Percentiles rank a stretch among this genome's conserved stretches.
phyloP scores from a whole-genome alignment of 2,113 vertebrate species.

The Bos indicus region DNA sequence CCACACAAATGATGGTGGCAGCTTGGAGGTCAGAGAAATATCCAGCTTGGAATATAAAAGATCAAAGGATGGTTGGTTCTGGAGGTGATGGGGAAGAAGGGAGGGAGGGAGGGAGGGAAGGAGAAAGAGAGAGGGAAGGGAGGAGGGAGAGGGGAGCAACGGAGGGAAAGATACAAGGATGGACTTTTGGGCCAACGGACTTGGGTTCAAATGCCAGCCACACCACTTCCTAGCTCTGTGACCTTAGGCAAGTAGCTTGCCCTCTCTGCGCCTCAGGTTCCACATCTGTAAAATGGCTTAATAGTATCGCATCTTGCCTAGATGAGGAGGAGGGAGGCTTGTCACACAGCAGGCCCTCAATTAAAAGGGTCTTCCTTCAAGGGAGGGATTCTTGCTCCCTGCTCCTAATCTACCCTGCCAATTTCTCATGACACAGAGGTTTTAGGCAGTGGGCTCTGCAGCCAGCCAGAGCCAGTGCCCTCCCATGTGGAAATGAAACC shows the following conservation, averaged over 20 bases:
- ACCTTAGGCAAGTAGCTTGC: background rate
- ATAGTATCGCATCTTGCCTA: rapidly evolving
- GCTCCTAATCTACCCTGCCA: background rate
- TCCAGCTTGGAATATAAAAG: background rate
- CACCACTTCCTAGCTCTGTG: background rate
- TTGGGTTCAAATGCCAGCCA: background rate
- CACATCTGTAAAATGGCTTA: background rate
- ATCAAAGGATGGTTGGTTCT: background rate
- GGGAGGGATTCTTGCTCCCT: background rate
- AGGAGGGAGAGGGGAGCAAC: background rate
- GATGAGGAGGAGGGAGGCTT: rapidly evolving
- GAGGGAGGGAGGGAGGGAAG: background rate
- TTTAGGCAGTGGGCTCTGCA: background rate
- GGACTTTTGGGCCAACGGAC: background rate
- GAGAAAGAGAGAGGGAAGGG: background rate
- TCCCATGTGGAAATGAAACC: background rate
- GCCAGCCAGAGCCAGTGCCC: background rate
- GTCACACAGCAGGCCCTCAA: background rate
- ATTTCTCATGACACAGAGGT: background rate
- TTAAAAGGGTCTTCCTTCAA: background rate
- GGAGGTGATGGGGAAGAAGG: too few relatives aligned
- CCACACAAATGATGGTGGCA: background rate
- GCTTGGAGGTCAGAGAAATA: background rate
- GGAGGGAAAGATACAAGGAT: background rate
- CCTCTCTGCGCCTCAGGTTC: background rate